These are phyloP conservation scores for Diadumene lineata DNA, from an alignment of 92 coral and sea anemone species.

Conservation along the genomic window DNA sequence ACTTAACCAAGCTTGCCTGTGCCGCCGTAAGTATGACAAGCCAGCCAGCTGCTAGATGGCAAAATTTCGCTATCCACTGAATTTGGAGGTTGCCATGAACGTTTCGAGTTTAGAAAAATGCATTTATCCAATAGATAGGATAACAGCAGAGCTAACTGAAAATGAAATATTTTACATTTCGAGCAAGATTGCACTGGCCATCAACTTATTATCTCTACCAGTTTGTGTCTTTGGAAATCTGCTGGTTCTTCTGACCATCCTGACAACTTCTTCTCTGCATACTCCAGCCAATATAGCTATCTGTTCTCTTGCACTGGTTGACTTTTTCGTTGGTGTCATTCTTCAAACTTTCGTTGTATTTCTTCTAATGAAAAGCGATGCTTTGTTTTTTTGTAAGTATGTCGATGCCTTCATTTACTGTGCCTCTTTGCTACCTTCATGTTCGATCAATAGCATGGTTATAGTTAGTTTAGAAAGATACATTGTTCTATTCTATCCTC, in stretches of 20 bases:
- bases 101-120: too few species aligned
- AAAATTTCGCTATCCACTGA: too few species aligned
- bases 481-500: slow-evolving; percentile 51
- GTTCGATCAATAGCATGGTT: slow-evolving; percentile 5
- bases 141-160: too few species aligned
- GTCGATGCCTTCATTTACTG: not conserved
- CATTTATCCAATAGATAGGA: too few species aligned
- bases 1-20: too few species aligned
- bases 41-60: too few species aligned
- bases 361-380: not conserved
- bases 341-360: not conserved
- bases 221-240: slow-evolving; percentile 10
- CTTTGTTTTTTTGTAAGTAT: slow-evolving; percentile 3
- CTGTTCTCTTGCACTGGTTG: slow-evolving; percentile 6
- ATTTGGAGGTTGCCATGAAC: too few species aligned
- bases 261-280: not conserved
- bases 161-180: too few species aligned
- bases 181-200: too few species aligned
- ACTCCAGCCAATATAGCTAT: not conserved
- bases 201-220: slow-evolving; percentile 8
- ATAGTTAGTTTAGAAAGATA: slow-evolving; percentile 81
- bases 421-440: not conserved
- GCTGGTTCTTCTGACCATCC: slow-evolving; percentile 5
- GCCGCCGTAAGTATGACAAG: too few species aligned
- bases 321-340: slow-evolving; percentile 12